These are phyloP conservation scores for Amorpha juglandis DNA, from an alignment of 2,888 invertebrate species.

Conservation along the genomic window DNA sequence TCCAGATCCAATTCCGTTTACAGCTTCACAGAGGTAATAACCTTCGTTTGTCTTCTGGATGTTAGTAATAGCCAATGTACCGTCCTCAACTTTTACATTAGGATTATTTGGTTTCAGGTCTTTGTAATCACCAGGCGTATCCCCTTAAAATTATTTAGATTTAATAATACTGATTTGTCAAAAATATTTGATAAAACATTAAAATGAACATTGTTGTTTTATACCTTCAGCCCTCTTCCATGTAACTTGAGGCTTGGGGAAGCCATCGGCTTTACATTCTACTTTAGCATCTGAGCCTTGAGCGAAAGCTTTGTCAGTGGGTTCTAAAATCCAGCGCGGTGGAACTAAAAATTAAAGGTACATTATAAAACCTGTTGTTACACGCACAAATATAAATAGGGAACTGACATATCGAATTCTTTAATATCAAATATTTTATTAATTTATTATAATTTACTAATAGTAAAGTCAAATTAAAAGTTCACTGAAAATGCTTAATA, in stretches of 20 bases:
- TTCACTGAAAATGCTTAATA: too few species aligned
- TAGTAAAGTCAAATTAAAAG: not conserved
- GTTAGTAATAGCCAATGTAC: conserved; percentile 94
- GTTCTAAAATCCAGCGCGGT: conserved; percentile 97
- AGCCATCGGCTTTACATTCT: conserved; percentile 98
- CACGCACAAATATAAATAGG: not conserved
- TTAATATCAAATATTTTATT: not conserved
- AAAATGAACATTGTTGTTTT: conserved; percentile 8
- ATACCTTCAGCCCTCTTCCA: conserved; percentile 98
- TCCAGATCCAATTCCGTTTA: conserved; percentile 97
- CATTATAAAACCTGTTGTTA: not conserved
- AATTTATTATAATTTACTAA: not conserved
- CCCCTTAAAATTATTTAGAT: conserved; percentile 83
- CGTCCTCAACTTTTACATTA: conserved; percentile 96
- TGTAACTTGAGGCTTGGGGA: conserved; percentile 96
- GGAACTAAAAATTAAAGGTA: conserved; percentile 87
- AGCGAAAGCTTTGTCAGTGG: conserved; percentile 97
- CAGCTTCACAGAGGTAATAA: conserved; percentile 97
- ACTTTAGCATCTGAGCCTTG: conserved; percentile 97
- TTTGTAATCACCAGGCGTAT: conserved; percentile 96
- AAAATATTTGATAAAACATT: conserved; percentile 12
- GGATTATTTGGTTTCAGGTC: conserved; percentile 95
- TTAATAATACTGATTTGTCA: not conserved
- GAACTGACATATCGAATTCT: not conserved
- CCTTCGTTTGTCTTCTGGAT: conserved; percentile 97